Conservation (phyloP, 2,888 invertebrate genomes). For the Drosophila melanosoma region DNA sequence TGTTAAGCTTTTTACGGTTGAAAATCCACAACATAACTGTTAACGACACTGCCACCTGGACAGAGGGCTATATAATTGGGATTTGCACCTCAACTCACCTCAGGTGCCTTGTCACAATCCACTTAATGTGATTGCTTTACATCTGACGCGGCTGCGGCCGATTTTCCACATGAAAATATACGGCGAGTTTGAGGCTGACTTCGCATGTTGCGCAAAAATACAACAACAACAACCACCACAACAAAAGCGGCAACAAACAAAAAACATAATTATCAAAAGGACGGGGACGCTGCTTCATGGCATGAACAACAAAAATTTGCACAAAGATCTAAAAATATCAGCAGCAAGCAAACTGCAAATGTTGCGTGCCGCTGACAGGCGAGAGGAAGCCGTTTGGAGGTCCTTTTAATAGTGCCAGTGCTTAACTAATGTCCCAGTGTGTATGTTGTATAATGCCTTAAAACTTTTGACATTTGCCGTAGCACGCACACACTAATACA, state of each 20-base stretch:
- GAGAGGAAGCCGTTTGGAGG: slow-evolving; percentile 26
- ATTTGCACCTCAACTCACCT: slow-evolving; percentile 6
- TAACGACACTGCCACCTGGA: slow-evolving; percentile 40
- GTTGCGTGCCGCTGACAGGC: slow-evolving; percentile 54
- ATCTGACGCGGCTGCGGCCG: slow-evolving; percentile 24
- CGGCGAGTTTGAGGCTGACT: slow-evolving; percentile 6
- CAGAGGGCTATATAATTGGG: slow-evolving; percentile 44
- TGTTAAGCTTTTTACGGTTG: slow-evolving; percentile 44
- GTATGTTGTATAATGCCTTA: slow-evolving; percentile 24
- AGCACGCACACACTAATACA: slow-evolving; percentile 39
- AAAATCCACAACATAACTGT: slow-evolving; percentile 37
- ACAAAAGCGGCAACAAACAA: slow-evolving; percentile 1
- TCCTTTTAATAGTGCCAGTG: slow-evolving; percentile 20
- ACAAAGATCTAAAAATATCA: slow-evolving; percentile 59
- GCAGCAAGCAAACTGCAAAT: slow-evolving; percentile 31
- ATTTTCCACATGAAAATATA: slow-evolving; percentile 36
- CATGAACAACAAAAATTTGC: slow-evolving; percentile 39
- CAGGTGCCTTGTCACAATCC: slow-evolving; percentile 25
- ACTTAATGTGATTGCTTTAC: slow-evolving; percentile 69
- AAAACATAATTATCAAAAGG: slow-evolving; percentile 43
- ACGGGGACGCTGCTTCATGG: not conserved
- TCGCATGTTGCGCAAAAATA: not conserved
- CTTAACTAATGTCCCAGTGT: slow-evolving; percentile 31
- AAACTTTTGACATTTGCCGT: slow-evolving; percentile 55
- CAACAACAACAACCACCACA: not conserved